Evolutionary conservation across 2,888 invertebrate genomes (phyloP).

Genomic region (Bursaphelenchus okinawaensis): DNA sequence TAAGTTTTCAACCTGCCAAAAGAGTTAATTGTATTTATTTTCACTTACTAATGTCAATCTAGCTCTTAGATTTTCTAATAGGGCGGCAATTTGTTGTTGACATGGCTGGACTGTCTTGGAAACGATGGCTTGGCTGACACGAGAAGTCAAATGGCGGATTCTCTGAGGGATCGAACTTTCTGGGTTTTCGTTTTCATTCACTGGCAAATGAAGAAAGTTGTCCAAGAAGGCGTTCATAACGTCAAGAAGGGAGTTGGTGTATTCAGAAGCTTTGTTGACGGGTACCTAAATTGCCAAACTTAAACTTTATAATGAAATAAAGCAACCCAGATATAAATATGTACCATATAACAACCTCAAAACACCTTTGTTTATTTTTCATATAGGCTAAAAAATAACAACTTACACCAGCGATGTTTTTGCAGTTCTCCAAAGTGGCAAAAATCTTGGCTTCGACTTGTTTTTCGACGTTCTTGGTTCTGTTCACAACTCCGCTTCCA

Average conservation of each 20-base stretch:
- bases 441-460: conserved; percentile 24
- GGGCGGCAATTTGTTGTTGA: conserved; percentile 18
- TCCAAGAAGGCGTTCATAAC: conserved; percentile 30
- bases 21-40: background rate
- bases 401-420: conserved; percentile 24
- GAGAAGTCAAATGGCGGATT: background rate
- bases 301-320: too few relatives aligned
- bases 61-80: conserved; percentile 20
- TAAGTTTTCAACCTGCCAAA: conserved; percentile 4
- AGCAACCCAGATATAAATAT: too few relatives aligned
- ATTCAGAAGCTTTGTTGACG: conserved; percentile 25
- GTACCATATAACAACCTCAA: too few relatives aligned
- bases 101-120: conserved; percentile 6
- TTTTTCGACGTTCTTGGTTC: conserved; percentile 16
- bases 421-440: conserved; percentile 17
- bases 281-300: too few relatives aligned
- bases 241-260: conserved; percentile 32
- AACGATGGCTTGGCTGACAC: background rate
- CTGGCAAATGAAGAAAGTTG: conserved; percentile 22
- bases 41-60: conserved; percentile 17
- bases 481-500: conserved; percentile 17
- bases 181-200: conserved; percentile 17
- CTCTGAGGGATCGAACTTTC: conserved; percentile 13
- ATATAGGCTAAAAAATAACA: too few relatives aligned
- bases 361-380: too few relatives aligned